A percentile compares a stretch with the other conserved stretches of the same genome.
phyloP scores from a whole-genome alignment of 1,140 invertebrate species.

The Copidosoma floridanum region DNA sequence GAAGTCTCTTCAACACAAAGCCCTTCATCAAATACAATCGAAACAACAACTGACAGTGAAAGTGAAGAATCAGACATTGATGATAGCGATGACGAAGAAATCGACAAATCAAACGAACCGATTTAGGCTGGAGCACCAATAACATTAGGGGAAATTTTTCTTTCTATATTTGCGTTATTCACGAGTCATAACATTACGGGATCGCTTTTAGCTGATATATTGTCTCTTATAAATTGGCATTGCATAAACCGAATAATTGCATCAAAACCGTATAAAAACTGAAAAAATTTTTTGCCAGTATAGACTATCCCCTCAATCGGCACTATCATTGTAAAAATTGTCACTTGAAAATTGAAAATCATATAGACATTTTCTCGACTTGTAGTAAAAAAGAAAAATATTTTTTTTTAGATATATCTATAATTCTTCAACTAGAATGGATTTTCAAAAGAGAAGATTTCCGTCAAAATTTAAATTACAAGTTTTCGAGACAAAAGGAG shows the following conservation, averaged over 20 bases:
- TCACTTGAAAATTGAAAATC: not conserved
- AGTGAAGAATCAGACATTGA: not conserved
- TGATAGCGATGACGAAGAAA: not conserved
- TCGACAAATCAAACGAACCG: not conserved
- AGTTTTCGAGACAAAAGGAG: not conserved
- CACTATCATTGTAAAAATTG: not conserved
- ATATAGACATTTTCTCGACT: not conserved
- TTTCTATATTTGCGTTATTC: not conserved
- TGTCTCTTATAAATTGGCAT: not conserved
- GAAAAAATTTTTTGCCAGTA: constrained; percentile 1
- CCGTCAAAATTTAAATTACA: not conserved
- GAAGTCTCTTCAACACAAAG: too few relatives aligned
- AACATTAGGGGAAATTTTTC: not conserved
- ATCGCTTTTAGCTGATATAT: not conserved
- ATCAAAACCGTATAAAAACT: constrained; percentile 8
- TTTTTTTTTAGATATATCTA: not conserved
- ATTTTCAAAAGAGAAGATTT: not conserved
- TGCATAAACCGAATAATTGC: not conserved
- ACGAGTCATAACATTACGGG: not conserved
- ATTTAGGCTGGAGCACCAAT: not conserved
- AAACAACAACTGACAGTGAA: too few relatives aligned
- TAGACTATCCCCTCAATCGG: not conserved
- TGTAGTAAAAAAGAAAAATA: too few relatives aligned
- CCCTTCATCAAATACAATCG: too few relatives aligned
- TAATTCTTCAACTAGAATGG: not conserved